Base-by-base conservation (phyloP, 1,140 invertebrate species). In the Leptinotarsa undecemlineata region DNA sequence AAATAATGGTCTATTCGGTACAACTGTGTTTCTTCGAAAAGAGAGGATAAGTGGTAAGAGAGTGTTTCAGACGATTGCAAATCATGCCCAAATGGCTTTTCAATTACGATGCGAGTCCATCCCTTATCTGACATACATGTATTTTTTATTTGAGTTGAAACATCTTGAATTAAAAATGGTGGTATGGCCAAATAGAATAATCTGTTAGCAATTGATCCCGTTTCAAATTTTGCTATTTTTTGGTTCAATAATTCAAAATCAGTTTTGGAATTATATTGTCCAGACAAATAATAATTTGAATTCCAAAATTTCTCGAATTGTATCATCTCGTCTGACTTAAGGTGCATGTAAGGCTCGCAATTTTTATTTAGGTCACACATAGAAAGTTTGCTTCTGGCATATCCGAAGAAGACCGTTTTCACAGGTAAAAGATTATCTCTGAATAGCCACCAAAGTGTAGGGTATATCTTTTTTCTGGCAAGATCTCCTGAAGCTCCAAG, bases 1-100 rank as follows among this genome's bases (percentile, higher is more conserved):
- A 99, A 88, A 85, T 99, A 99, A 87, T 99, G 98, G 86, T 99
- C 98, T 79, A 99, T 99, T 78, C 98, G 89, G 84, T 99, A 99
- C 60, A 99, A 89, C 86, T 99, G 94, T 74, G 99, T 95, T 88
- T 99, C 98, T 71, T 88, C 91, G 85, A 99, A 99, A 21, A 99
- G 85, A 0, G 90, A 89, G 3, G 93, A 89, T 69, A 99, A 86
- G 86, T 99, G 98, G 82, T 93, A 88, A 11, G 96, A 96, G 5
- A 99, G 87, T 74, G 91, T 88, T 67, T 93, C 91, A 0, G 98
- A 99, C 11, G 90, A 92, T 1, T 89, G 91, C 47, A 93, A 92
- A 86, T 99, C 98, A 73, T 92, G 91, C 1, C 98, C 98, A 87
- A 99, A 99, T 15, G 98, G 98, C 85, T 99, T 99, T 86, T 99